Percentiles rank a stretch among this genome's conserved stretches.
Conservation (phyloP, 2,113 vertebrate genomes). For the Parus major region DNA sequence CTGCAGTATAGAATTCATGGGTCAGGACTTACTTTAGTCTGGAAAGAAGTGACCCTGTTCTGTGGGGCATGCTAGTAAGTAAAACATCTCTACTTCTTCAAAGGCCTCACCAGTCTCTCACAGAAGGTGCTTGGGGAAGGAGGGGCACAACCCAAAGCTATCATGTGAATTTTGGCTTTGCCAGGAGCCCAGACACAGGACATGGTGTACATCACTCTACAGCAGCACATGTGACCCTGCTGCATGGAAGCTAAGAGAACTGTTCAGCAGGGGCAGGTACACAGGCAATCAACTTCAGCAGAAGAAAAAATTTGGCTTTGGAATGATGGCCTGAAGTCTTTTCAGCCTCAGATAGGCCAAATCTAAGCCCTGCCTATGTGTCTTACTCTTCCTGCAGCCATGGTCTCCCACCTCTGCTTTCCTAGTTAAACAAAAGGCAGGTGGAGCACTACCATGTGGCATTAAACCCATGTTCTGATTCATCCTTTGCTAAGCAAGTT, state of each 20-base stretch:
- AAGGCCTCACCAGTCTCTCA: neutral
- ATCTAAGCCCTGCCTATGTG: neutral
- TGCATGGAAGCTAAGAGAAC: neutral
- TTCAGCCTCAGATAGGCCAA: neutral
- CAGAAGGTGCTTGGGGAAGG: neutral
- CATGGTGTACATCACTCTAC: neutral
- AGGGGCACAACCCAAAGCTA: neutral
- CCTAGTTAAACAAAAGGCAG: neutral
- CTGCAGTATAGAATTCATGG: neutral
- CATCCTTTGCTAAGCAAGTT: neutral
- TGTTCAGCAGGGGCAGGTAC: neutral
- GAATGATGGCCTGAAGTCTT: neutral
- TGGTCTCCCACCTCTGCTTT: neutral
- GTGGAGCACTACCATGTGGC: neutral
- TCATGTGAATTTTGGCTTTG: neutral
- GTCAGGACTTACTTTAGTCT: neutral
- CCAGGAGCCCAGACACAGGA: neutral
- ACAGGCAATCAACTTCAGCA: neutral
- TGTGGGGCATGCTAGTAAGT: neutral
- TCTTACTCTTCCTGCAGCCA: neutral
- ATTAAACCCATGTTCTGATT: neutral
- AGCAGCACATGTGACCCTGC: fast-evolving
- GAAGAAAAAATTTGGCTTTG: neutral
- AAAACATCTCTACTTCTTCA: neutral
- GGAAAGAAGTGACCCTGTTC: neutral